Evolutionary conservation across 1,140 invertebrate species (phyloP).

Genomic region (Diorhabda elongata): DNA sequence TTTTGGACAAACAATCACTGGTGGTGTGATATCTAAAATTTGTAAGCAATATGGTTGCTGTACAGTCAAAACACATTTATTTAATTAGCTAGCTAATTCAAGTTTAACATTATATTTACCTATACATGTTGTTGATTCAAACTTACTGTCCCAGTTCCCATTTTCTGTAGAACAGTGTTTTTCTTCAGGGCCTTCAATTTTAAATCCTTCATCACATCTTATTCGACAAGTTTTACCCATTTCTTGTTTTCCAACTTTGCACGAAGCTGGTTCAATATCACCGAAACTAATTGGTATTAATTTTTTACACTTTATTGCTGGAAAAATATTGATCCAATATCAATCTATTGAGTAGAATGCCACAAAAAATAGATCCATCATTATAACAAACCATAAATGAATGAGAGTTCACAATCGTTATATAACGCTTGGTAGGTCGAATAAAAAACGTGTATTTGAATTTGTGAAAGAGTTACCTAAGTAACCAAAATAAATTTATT

Average conservation of each 20-base stretch:
- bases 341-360: too few relatives aligned
- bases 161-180: constrained; percentile 49
- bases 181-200: constrained; percentile 51
- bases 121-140: constrained; percentile 48
- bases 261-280: constrained; percentile 50
- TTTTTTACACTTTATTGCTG: constrained; percentile 57
- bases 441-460: too few relatives aligned
- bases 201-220: constrained; percentile 55
- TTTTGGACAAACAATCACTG: constrained; percentile 53
- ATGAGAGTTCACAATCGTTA: too few relatives aligned
- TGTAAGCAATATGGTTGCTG: neutral
- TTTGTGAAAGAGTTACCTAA: too few relatives aligned
- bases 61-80: neutral
- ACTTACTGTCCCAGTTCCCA: constrained; percentile 52
- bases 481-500: too few relatives aligned
- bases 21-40: constrained; percentile 52
- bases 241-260: constrained; percentile 49
- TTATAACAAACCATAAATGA: too few relatives aligned
- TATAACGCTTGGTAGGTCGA: too few relatives aligned
- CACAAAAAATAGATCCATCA: too few relatives aligned
- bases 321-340: constrained; percentile 9
- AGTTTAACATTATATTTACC: constrained; percentile 40
- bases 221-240: constrained; percentile 56
- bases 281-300: constrained; percentile 52
- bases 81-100: neutral